These are phyloP conservation scores for Leucosticte australis DNA, from an alignment of 2,113 vertebrate species.

Conservation along the genomic window DNA sequence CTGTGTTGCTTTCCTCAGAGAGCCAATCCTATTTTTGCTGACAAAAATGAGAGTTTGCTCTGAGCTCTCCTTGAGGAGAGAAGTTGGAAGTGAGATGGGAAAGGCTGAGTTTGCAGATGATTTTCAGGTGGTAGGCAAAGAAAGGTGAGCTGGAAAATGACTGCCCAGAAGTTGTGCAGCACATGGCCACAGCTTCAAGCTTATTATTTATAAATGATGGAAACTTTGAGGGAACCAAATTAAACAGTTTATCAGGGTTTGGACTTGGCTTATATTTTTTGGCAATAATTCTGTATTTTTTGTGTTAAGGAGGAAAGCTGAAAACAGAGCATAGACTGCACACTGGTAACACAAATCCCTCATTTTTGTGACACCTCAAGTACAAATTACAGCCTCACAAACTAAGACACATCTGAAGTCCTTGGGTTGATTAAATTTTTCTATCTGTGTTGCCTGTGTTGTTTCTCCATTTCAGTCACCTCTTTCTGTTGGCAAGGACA, in stretches of 20 bases:
- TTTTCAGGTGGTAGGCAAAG: neutral
- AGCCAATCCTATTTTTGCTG: neutral
- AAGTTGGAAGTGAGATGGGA: neutral
- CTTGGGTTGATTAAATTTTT: neutral
- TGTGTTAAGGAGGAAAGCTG: neutral
- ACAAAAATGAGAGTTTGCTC: neutral
- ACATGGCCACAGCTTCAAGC: neutral
- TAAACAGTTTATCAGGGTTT: neutral
- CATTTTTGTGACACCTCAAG: neutral
- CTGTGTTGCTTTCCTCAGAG: neutral
- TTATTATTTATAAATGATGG: neutral
- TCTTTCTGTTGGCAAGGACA: neutral
- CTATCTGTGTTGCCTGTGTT: accelerated
- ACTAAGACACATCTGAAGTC: neutral
- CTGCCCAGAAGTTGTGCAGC: neutral
- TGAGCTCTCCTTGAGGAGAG: neutral
- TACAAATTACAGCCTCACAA: neutral
- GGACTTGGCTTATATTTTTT: neutral
- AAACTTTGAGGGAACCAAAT: neutral
- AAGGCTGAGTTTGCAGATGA: neutral
- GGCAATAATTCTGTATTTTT: neutral
- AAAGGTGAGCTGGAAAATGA: slow-evolving; percentile 5
- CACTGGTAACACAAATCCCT: neutral
- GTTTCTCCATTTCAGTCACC: neutral
- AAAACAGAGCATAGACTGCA: neutral